Evolutionary conservation across 1,140 invertebrate genomes (phyloP), one percentile per base, ranked within the genome.

Genomic region (Musca domestica): DNA sequence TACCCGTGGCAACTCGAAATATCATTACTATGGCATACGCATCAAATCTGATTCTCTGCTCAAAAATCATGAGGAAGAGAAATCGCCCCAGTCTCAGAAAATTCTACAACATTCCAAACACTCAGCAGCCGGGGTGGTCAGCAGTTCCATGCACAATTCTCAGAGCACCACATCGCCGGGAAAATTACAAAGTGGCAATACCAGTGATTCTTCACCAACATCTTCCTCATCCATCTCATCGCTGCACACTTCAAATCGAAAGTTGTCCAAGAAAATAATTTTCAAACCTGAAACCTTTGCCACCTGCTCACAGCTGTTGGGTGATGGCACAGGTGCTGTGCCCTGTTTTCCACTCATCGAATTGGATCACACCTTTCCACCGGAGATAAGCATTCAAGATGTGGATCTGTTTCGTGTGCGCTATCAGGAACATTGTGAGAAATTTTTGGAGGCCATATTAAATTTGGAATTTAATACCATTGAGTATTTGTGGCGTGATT

Each of bases 1-100:
- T 71, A 99, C 97, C 6, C 88, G 96, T 72, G 97, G 97, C n/a
- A 99, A 99, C 85, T 99, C 96, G 9, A 99, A 99, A 81, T 99
- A 99, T 83, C 97, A 99, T 85, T 99, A 99, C 83, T 99, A 99
- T 85, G 98, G 98, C n/a, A 98, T 99, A 70, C 87, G 96, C 54
- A 91, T 98, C 7, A 98, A 98, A 83, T 92, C 94, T 0, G 90
- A 87, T 69, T 96, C 95, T 0, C 85, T 89, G 7, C 78, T 96
- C 25, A 91, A 91, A 71, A 74, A 82, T 34, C 74, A 76, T 23
- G 81, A 85, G 69, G 84, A 86, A 46, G 84, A 86, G 27, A 80
- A 81, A 30, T 70, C 76, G 17, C 52, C 64, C 22, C 52, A 72
- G 69, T 54, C 74, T 30, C 69, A 51, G 2, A 41, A 41, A 12